phyloP scores from a whole-genome alignment of 92 coral and sea anemone genomes.

The Palythoa grandiflora region DNA sequence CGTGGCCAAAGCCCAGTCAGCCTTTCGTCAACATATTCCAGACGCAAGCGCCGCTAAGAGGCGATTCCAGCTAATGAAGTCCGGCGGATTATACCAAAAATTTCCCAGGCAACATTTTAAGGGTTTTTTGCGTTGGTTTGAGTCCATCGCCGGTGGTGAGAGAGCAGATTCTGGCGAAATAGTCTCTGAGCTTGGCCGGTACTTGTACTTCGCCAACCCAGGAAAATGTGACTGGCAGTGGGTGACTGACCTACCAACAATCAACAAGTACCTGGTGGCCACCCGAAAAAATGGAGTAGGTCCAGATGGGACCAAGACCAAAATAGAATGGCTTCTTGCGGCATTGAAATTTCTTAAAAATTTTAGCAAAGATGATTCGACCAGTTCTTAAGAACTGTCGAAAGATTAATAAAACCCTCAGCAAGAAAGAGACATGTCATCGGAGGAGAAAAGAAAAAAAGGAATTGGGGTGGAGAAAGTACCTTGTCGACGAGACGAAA shows the following conservation, averaged over 20 bases:
- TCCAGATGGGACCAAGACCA: neutral
- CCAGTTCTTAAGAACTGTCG: constrained; percentile 70
- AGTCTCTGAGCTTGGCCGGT: neutral
- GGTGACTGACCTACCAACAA: neutral
- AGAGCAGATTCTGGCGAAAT: neutral
- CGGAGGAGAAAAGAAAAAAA: constrained; percentile 63
- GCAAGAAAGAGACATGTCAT: constrained; percentile 67
- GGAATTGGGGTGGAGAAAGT: constrained; percentile 72
- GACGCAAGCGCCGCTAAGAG: neutral
- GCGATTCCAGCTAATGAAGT: neutral
- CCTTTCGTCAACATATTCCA: neutral
- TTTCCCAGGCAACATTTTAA: neutral
- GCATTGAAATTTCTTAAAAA: too few species aligned
- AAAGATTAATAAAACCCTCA: constrained; percentile 62
- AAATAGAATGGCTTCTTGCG: too few species aligned
- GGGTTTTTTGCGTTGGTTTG: neutral
- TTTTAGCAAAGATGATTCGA: neutral
- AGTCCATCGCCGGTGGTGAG: neutral
- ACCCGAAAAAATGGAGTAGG: neutral
- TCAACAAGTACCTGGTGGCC: neutral
- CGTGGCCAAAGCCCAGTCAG: neutral
- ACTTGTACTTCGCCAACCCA: neutral
- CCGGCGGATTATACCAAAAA: neutral
- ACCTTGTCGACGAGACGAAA: constrained; percentile 15
- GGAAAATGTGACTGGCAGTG: neutral